phyloP scores from a whole-genome alignment of 2,113 vertebrate genomes.

The Ascaphus truei region DNA sequence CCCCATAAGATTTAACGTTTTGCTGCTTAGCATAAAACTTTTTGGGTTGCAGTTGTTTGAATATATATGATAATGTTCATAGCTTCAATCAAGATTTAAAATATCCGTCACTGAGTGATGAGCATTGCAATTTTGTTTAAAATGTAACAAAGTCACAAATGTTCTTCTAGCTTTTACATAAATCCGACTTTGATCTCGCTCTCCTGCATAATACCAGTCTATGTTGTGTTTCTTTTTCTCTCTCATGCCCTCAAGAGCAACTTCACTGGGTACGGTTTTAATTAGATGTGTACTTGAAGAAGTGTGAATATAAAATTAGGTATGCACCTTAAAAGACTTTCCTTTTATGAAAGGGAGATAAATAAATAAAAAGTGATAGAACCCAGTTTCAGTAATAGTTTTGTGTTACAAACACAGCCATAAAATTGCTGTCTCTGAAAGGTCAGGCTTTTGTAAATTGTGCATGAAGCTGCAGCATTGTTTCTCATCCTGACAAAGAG shows the following conservation, averaged over 20 bases:
- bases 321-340: conserved; percentile 3
- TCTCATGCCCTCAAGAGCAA: conserved; percentile 2
- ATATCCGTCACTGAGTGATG: not conserved
- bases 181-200: conserved; percentile 26
- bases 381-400: not conserved
- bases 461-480: not conserved
- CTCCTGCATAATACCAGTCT: not conserved
- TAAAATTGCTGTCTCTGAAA: conserved; percentile 8
- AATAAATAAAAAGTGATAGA: not conserved
- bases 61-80: not conserved
- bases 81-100: not conserved
- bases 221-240: conserved; percentile 14
- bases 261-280: conserved; percentile 22
- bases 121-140: not conserved
- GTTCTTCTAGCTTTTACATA: conserved; percentile 5
- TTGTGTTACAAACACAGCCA: not conserved
- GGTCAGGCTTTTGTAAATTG: conserved; percentile 7
- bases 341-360: conserved; percentile 6
- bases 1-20: too few species aligned
- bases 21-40: too few species aligned
- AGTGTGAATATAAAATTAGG: conserved; percentile 17
- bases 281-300: conserved; percentile 34
- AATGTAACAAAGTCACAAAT: not conserved
- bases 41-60: too few species aligned
- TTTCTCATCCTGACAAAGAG: not conserved